Evolutionary conservation across 1,140 invertebrate species (phyloP), one percentile per base, ranked within the genome.

Genomic region (Brachionus manjavacas): DNA sequence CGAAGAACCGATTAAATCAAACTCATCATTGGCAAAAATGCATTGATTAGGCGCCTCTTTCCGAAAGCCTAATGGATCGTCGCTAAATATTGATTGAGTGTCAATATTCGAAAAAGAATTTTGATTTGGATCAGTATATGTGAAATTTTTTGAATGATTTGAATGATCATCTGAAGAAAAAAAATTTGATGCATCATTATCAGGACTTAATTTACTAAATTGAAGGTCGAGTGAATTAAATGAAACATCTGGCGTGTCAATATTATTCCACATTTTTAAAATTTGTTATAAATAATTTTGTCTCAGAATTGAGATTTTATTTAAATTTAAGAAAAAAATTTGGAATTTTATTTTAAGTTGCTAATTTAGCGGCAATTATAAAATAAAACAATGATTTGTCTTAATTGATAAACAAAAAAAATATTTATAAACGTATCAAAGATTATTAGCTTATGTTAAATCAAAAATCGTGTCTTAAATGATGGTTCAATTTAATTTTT

Each of bases 351-450:
- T 16, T 72, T 43, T 72, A 16, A 72, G 35, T 41, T 72, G 31
- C 39, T 72, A 72, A 72, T 72, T 72, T 72, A 72, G 68, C 68
- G 68, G 68, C 31, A 72, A 72, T 72, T 72, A 72, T 41, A 39
- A 20, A 72, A 72, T 60, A 16, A 72, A 72, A 72, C 68, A 72
- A 72, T 39, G 68, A 72, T 41, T 39, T 43, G 3, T 39, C 20
- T 20, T 39, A 72, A 31, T 68, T 39, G 31, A 68, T 31, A 68
- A 31, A 3, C n/a, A 28, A 23, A n/a, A 35, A 31, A 14, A n/a
- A 31, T 31, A 14, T n/a, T 31, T 68, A 68, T n/a, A 68, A 68
- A 39, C 1, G 14, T 23, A 60, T 20, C 31, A 20, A 20, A 60
- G 52, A 60, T 60, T 60, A 60, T 60, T 20, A 20, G 20, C 31